Percentiles rank a stretch among this genome's conserved stretches.
Conservation (phyloP, 1,140 invertebrate genomes). For the Camponotus pennsylvanicus region DNA sequence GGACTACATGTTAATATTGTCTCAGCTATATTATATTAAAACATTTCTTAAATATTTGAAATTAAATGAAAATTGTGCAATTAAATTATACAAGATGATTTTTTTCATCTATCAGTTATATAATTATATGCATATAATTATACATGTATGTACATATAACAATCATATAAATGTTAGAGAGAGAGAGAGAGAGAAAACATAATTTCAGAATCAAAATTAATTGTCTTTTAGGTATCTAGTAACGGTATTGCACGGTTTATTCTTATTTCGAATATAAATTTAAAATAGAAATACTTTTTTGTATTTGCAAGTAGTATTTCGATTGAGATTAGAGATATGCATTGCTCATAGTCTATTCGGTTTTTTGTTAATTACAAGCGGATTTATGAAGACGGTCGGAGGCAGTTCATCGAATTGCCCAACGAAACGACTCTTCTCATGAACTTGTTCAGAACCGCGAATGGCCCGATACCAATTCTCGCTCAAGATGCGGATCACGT, state of each 20-base stretch:
- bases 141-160: too few relatives aligned
- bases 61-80: neutral
- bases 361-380: slow-evolving; percentile 40
- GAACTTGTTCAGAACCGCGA: slow-evolving; percentile 22
- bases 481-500: slow-evolving; percentile 68
- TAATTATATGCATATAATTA: neutral
- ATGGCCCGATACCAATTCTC: slow-evolving; percentile 52
- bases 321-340: neutral
- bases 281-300: slow-evolving; percentile 14
- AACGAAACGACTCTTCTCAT: slow-evolving; percentile 30
- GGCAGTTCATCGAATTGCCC: neutral
- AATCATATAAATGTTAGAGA: neutral
- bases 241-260: neutral
- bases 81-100: neutral
- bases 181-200: neutral
- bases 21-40: neutral
- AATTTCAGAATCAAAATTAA: neutral
- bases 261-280: neutral
- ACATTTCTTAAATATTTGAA: slow-evolving; percentile 3
- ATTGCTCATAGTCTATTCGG: neutral
- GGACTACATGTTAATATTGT: neutral
- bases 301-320: neutral
- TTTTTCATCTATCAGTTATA: neutral
- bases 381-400: neutral
- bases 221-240: neutral